Evolutionary conservation across 2,113 vertebrate genomes (phyloP).

Genomic region (Platysteira castanea): DNA sequence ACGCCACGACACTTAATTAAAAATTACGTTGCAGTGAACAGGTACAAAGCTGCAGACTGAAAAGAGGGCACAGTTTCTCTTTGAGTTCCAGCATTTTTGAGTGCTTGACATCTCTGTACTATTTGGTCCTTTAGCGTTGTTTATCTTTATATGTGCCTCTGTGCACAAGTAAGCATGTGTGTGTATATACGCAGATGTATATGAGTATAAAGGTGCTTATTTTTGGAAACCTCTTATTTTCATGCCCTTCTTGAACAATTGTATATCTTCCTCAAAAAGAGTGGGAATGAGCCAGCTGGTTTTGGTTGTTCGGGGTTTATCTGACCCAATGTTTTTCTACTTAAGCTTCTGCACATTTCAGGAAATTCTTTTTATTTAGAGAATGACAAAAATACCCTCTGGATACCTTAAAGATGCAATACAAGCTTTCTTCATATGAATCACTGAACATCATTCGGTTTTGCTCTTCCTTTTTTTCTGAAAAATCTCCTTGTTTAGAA

Average conservation of each 20-base stretch:
- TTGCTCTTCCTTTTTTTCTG: neutral
- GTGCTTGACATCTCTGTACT: neutral
- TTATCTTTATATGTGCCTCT: neutral
- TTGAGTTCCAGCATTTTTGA: neutral
- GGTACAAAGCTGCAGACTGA: neutral
- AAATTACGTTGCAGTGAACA: neutral
- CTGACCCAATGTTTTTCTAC: neutral
- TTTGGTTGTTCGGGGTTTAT: neutral
- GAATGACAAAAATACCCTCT: neutral
- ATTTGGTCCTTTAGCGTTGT: neutral
- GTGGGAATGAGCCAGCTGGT: neutral
- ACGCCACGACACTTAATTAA: too few species aligned
- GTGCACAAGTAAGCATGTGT: neutral
- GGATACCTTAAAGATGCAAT: neutral
- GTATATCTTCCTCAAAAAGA: neutral
- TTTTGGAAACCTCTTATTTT: neutral
- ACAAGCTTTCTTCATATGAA: neutral
- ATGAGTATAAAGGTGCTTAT: neutral
- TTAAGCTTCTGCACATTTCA: neutral
- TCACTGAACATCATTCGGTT: neutral
- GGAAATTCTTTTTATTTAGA: neutral
- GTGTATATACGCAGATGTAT: neutral
- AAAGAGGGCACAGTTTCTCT: neutral
- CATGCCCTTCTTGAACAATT: neutral
- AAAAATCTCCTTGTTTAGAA: neutral